Evolutionary conservation across 2,113 vertebrate genomes (phyloP), one percentile per base, ranked within the genome.

Genomic region (Semnornis frantzii): DNA sequence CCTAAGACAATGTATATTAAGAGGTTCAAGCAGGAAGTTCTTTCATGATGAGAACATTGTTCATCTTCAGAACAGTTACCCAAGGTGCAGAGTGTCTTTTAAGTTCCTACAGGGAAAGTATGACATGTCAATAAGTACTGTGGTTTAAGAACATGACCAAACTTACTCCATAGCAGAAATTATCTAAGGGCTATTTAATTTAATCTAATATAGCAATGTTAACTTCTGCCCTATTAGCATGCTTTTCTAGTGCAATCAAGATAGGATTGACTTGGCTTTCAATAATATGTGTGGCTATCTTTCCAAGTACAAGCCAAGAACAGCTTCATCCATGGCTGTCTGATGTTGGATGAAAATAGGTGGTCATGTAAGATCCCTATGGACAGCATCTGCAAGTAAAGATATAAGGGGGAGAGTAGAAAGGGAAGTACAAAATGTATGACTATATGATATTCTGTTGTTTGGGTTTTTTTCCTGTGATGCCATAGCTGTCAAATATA

Each of bases 401-500:
- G 64, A 25, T 77, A 13, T 44, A 54, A 87, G 60, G 46, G 8
- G 12, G 70, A 59, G 59, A 8, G 34, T 73, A 60, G 34, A 82
- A 87, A 76, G 58, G 48, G 28, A 59, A 73, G 34, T 39, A 42
- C 54, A 50, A n/a, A 62, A 15, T 46, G 23, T 52, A 31, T 3
- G 27, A 64, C 19, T 70, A 9, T 52, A 14, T 74, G 46, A 52
- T 72, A 84, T 0, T 65, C 30, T 73, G 78, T 57, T 90, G 55
- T 72, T 82, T 71, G n/a, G n/a, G n/a, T 68, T 83, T 76, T 85
- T 71, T 85, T 87, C 70, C 78, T 70, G 3, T 76, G 68, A 66
- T 75, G 63, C n/a, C 65, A 31, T 44, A 78, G 87, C 72, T 87
- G 44, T 84, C 85, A 91, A 85, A 77, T 81, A 77, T 77, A 85